Evolutionary conservation across 2,888 invertebrate species (phyloP), one percentile per base, ranked within the genome.

Genomic region (Sipha maydis): DNA sequence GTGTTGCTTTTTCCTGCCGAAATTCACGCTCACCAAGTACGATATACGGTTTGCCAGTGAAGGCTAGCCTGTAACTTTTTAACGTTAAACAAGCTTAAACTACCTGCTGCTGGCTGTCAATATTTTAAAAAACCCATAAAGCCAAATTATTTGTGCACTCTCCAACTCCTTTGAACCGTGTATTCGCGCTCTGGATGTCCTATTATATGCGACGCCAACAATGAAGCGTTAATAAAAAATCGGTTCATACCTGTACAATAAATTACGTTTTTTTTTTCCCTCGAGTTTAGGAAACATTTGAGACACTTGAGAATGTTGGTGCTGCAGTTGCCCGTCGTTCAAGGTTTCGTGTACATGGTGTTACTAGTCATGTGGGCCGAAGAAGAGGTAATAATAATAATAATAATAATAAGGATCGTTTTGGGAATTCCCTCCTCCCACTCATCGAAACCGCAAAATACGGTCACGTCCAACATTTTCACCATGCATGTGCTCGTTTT

Each of bases 261-360:
- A 28, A 9, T 69, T 0, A 69, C n/a, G 17, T 73, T 80, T n/a
- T 71, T n/a, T 88, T 80, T 56, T 0, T 79, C 11, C 54, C 71
- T 9, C 5, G 31, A 19, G 93, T 93, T 86, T 92, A 95, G 95
- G 90, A 92, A 92, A 90, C 93, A 93, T 89, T 91, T 95, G 89
- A 91, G 92, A 90, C 92, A 92, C 91, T 91, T 95, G 89, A 92
- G 95, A 89, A 92, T 94, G 90, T 92, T 95, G 89, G 94, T 95
- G 76, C 92, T 96, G 82, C 96, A 96, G 92, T 93, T 95, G 91
- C 95, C 95, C 34, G 92, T 95, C 73, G 93, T 95, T 78, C 96
- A 96, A 92, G 94, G 93, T 34, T 90, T 95, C 11, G 93, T 94
- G 89, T 95, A 95, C 91, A 92, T 94, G 90, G 92, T 93, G 8